Percentiles rank a stretch among this genome's conserved stretches.
Conservation (phyloP, 2,888 invertebrate genomes). For the Drosophila rellima region DNA sequence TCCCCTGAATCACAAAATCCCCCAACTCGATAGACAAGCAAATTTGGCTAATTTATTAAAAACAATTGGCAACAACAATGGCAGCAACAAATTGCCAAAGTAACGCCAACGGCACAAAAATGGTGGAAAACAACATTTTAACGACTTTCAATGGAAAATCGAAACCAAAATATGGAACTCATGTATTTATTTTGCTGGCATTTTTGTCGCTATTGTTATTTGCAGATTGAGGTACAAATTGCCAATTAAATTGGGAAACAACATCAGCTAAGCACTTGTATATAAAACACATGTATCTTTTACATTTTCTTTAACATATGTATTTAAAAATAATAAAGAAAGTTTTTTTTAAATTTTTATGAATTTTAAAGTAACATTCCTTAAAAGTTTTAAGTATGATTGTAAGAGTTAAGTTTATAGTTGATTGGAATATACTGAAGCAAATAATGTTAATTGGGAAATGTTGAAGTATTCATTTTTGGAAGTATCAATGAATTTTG, state of each 20-base stretch:
- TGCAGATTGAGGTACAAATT: constrained; percentile 27
- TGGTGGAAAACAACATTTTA: constrained; percentile 33
- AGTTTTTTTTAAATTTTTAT: not conserved
- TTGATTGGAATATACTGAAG: no score
- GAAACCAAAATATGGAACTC: constrained; percentile 27
- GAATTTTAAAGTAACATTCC: no score
- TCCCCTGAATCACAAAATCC: not conserved
- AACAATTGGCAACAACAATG: constrained; percentile 42
- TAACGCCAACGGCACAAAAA: constrained; percentile 30
- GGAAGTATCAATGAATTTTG: no score
- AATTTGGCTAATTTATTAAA: constrained; percentile 68
- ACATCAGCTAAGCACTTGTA: not conserved
- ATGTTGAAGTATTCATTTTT: no score
- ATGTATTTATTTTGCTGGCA: constrained; percentile 14
- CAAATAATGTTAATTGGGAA: no score
- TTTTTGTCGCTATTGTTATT: not conserved
- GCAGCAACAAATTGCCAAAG: constrained; percentile 48
- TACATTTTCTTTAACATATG: not conserved
- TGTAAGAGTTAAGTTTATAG: no score
- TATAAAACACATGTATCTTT: not conserved
- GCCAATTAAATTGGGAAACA: constrained; percentile 40
- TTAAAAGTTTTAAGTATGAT: no score
- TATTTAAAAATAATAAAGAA: not conserved
- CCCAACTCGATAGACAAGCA: constrained; percentile 15
- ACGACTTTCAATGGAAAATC: constrained; percentile 37